Evolutionary conservation across 53 echinoderm and acorn worm genomes (phyloP).

Genomic region (Crossaster papposus): DNA sequence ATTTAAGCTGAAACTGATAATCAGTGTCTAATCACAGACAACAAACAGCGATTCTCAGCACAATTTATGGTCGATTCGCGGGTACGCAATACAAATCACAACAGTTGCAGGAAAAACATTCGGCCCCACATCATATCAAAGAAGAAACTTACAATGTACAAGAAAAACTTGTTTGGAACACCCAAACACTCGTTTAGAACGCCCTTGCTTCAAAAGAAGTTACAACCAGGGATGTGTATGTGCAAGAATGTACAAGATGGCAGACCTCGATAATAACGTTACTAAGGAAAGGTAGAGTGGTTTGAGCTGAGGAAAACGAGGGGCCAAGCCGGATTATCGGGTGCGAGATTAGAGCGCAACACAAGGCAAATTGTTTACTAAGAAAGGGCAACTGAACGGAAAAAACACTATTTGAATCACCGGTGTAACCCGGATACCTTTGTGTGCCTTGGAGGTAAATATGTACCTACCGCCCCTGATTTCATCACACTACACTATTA

Average conservation of each 20-base stretch:
- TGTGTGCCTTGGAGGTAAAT: no score
- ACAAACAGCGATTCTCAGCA: not conserved
- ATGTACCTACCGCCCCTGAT: no score
- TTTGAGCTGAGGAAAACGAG: not conserved
- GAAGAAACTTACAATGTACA: no score
- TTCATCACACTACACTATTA: no score
- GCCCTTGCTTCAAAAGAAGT: not conserved
- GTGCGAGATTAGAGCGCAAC: not conserved
- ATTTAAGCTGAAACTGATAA: not conserved
- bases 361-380: not conserved
- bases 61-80: not conserved
- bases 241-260: conserved; percentile 55
- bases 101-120: not conserved
- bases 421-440: no score
- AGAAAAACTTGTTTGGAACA: not conserved
- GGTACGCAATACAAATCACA: not conserved
- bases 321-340: not conserved
- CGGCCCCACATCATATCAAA: not conserved
- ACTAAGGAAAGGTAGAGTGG: conserved; percentile 15
- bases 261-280: conserved; percentile 24
- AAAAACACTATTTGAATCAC: not conserved
- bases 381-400: not conserved
- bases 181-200: not conserved
- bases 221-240: conserved; percentile 25
- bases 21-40: not conserved